Evolutionary conservation across 2,888 invertebrate genomes (phyloP).

Genomic region (Ennomos quercinarius): DNA sequence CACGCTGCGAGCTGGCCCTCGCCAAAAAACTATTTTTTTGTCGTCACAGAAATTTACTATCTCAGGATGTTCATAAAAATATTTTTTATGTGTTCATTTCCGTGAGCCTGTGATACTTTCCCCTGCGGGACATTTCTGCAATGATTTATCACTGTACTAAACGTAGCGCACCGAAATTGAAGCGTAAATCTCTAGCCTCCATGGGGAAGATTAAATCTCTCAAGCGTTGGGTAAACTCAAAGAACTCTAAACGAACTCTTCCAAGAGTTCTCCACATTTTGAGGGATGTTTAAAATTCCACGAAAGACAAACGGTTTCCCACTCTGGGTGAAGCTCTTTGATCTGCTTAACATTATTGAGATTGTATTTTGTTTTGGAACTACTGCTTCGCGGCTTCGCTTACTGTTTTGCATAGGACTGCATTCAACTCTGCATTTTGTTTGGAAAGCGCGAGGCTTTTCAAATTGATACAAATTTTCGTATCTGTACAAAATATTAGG

Average conservation of each 20-base stretch:
- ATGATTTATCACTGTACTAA: constrained; percentile 28
- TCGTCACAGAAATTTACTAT: constrained; percentile 9
- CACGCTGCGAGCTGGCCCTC: too few relatives aligned
- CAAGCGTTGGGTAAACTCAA: constrained; percentile 26
- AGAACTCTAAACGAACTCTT: constrained; percentile 25
- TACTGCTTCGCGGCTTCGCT: background rate
- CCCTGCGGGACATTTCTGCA: constrained; percentile 22
- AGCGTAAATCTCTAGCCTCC: constrained; percentile 17
- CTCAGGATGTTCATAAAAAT: constrained; percentile 18
- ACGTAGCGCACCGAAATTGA: constrained; percentile 18
- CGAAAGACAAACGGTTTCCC: constrained; percentile 21
- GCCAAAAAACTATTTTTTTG: constrained; percentile 1
- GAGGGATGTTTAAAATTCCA: constrained; percentile 29
- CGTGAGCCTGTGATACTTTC: constrained; percentile 15
- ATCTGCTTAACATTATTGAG: constrained; percentile 9
- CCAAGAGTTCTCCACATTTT: constrained; percentile 23
- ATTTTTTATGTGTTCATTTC: constrained; percentile 29
- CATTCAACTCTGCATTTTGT: too few relatives aligned
- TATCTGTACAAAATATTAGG: too few relatives aligned
- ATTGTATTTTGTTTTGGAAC: constrained; percentile 5
- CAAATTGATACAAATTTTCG: too few relatives aligned
- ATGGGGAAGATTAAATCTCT: constrained; percentile 23
- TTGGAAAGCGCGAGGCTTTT: too few relatives aligned
- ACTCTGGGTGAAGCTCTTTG: constrained; percentile 11
- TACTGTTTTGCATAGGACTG: too few relatives aligned